phyloP scores from a whole-genome alignment of 2,797 vertebrate species.

The Tolypeutes matacus region DNA sequence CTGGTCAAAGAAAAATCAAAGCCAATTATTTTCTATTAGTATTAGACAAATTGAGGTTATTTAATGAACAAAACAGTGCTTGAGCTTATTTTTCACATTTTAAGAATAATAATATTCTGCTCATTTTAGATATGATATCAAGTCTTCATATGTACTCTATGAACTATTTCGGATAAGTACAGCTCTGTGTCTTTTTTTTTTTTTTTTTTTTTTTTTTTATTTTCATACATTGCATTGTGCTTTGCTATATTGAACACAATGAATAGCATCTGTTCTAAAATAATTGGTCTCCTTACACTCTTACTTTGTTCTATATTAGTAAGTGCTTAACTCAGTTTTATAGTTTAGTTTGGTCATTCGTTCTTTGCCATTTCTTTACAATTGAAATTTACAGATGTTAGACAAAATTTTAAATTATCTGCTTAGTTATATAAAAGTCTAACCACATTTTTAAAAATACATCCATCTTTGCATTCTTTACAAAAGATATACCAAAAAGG shows the following conservation, averaged over 20 bases:
- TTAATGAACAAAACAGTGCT: background rate
- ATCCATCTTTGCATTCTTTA: background rate
- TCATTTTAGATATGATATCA: constrained; percentile 56
- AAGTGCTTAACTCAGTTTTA: constrained; percentile 2
- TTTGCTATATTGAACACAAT: constrained; percentile 64
- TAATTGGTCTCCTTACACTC: background rate
- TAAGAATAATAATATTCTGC: constrained; percentile 47
- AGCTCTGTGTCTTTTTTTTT: fast-evolving
- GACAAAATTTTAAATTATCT: background rate
- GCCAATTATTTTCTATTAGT: background rate
- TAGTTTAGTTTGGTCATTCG: background rate
- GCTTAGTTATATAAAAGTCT: background rate
- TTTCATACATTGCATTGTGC: background rate
- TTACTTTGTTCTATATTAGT: constrained; percentile 48
- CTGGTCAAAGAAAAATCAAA: background rate
- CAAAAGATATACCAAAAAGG: background rate
- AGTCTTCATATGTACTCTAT: background rate
- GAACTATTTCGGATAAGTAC: constrained; percentile 63
- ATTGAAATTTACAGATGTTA: background rate
- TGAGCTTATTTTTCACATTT: constrained; percentile 5
- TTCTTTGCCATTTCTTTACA: constrained; percentile 11
- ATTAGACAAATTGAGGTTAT: background rate
- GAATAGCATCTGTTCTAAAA: constrained; percentile 32
- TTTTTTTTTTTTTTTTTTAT: too few species aligned
- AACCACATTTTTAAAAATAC: background rate